Percentiles rank a stretch among this genome's conserved stretches.
phyloP scores from a whole-genome alignment of 2,888 invertebrate genomes.

The Meliscaeva auricollis region DNA sequence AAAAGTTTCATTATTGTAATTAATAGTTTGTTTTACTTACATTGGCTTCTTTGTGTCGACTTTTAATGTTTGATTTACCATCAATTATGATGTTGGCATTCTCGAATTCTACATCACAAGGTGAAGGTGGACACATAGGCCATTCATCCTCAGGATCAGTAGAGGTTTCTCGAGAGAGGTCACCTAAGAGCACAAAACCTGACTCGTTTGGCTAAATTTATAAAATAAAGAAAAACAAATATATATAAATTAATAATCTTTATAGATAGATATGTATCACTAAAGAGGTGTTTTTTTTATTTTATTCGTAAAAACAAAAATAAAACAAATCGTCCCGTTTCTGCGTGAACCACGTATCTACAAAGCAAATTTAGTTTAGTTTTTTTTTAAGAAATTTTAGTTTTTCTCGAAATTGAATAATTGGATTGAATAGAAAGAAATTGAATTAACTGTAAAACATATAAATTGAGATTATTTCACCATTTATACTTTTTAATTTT shows the following conservation, averaged over 20 bases:
- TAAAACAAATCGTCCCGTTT: too few relatives aligned
- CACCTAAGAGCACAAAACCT: constrained; percentile 87
- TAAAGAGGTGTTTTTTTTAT: too few relatives aligned
- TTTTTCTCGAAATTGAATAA: too few relatives aligned
- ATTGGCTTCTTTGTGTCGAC: constrained; percentile 84
- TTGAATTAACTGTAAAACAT: too few relatives aligned
- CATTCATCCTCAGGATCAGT: constrained; percentile 87
- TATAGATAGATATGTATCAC: too few relatives aligned
- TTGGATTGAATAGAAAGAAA: too few relatives aligned
- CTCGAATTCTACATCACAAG: constrained; percentile 92
- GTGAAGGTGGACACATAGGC: constrained; percentile 89
- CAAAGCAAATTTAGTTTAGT: too few relatives aligned
- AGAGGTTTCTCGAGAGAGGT: constrained; percentile 86
- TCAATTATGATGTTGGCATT: constrained; percentile 96
- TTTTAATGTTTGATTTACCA: constrained; percentile 93
- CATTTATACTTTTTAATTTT: too few relatives aligned
- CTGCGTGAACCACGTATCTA: too few relatives aligned
- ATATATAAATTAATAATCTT: neutral
- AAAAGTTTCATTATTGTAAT: neutral
- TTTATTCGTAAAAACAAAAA: too few relatives aligned
- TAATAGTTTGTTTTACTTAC: constrained; percentile 78
- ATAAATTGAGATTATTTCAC: too few relatives aligned
- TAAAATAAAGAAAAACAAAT: neutral
- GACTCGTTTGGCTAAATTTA: constrained; percentile 86
- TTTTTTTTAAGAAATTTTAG: too few relatives aligned